These are phyloP conservation scores for Limnephilus rhombicus DNA, from an alignment of 2,888 invertebrate genomes.

Conservation along the genomic window DNA sequence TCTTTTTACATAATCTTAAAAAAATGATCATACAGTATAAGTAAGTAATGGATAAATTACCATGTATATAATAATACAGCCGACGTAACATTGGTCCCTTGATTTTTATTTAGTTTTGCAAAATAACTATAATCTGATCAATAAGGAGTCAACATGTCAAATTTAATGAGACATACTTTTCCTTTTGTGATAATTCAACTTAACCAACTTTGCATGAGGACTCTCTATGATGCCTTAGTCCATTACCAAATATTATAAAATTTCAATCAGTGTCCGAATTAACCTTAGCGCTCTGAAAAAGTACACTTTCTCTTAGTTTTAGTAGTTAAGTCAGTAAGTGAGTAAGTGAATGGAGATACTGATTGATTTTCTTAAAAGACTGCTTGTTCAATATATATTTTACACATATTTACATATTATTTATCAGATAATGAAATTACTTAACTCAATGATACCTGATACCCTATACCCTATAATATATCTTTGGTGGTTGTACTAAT, in stretches of 20 bases:
- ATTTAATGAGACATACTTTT: neutral
- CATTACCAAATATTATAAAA: slow-evolving; percentile 47
- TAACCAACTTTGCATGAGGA: slow-evolving; percentile 40
- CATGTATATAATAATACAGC: neutral
- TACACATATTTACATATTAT: neutral
- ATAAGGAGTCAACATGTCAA: slow-evolving; percentile 5
- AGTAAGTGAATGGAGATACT: slow-evolving; percentile 18
- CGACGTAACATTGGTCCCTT: slow-evolving; percentile 46
- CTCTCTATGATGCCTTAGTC: slow-evolving; percentile 42
- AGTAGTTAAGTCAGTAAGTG: neutral
- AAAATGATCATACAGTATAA: neutral
- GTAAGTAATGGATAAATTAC: neutral
- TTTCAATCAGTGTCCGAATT: slow-evolving; percentile 36
- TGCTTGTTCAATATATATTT: slow-evolving; percentile 17
- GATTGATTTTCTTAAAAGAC: slow-evolving; percentile 35
- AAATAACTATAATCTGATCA: slow-evolving; percentile 11
- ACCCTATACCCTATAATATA: neutral
- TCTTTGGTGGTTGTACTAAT: slow-evolving; percentile 35
- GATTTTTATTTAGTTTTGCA: slow-evolving; percentile 62
- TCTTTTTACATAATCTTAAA: neutral
- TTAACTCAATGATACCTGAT: neutral
- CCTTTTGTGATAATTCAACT: neutral
- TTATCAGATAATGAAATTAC: slow-evolving; percentile 5
- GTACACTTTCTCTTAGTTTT: slow-evolving; percentile 1
- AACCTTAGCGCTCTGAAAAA: neutral